Conservation (phyloP, 2,888 invertebrate species). For the Anodontia alba region DNA sequence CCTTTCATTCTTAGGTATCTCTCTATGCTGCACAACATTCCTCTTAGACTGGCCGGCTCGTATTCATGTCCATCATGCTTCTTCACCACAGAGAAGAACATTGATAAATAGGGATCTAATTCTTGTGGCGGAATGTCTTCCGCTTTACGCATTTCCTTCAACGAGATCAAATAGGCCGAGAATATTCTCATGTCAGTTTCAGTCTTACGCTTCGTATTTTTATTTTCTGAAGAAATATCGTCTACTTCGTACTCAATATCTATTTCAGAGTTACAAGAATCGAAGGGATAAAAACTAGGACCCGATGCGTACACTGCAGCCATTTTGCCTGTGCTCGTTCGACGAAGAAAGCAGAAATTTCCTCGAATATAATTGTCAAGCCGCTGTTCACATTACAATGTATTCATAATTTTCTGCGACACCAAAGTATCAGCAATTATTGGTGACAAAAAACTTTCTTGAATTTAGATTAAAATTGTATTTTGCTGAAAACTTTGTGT, state of each 20-base stretch:
- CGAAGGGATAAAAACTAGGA: neutral
- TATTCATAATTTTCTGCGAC: no score
- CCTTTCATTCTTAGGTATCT: conserved; percentile 72
- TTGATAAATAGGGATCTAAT: conserved; percentile 75
- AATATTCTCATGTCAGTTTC: conserved; percentile 79
- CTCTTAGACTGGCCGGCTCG: conserved; percentile 78
- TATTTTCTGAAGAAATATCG: conserved; percentile 62
- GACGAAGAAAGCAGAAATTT: no score
- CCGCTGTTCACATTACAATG: no score
- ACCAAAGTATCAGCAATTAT: no score
- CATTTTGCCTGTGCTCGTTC: neutral
- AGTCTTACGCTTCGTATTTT: conserved; percentile 79
- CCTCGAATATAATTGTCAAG: neutral
- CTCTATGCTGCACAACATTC: conserved; percentile 79
- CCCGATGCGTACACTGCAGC: neutral
- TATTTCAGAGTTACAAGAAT: neutral
- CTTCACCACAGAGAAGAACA: conserved; percentile 75
- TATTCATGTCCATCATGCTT: conserved; percentile 80
- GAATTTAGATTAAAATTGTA: neutral
- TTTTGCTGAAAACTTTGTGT: no score
- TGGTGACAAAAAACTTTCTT: no score
- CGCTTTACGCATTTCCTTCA: conserved; percentile 72
- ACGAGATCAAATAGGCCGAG: conserved; percentile 71
- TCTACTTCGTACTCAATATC: conserved; percentile 33
- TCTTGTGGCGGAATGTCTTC: conserved; percentile 73